These are phyloP conservation scores for Gymnoscelis rufifasciata DNA, from an alignment of 2,888 invertebrate species.

Conservation along the genomic window DNA sequence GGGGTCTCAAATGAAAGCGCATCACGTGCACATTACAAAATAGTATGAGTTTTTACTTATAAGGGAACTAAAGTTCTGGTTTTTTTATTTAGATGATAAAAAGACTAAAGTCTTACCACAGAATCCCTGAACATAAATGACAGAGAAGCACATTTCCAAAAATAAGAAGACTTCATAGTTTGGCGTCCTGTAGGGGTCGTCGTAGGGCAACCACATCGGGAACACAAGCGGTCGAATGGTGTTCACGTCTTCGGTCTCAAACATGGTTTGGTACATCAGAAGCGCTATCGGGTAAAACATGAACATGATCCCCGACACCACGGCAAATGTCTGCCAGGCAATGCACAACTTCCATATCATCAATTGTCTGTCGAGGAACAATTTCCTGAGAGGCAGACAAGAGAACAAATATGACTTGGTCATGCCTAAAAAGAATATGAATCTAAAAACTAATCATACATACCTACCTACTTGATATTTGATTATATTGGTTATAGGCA, in stretches of 20 bases:
- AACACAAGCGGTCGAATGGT: conserved; percentile 48
- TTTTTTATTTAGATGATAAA: too few species aligned
- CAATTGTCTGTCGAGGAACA: conserved; percentile 50
- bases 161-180: conserved; percentile 54
- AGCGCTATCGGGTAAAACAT: conserved; percentile 33
- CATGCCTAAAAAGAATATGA: too few species aligned
- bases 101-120: too few species aligned
- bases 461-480: too few species aligned
- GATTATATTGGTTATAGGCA: too few species aligned
- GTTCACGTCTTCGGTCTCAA: conserved; percentile 46
- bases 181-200: conserved; percentile 54
- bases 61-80: too few species aligned
- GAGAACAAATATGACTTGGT: too few species aligned
- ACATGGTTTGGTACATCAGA: conserved; percentile 44
- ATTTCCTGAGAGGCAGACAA: conserved; percentile 38
- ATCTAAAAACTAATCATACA: too few species aligned
- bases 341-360: conserved; percentile 51
- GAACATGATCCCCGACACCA: conserved; percentile 31
- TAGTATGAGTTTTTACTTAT: too few species aligned
- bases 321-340: conserved; percentile 40
- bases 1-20: too few species aligned
- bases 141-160: conserved; percentile 28
- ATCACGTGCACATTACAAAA: too few species aligned
- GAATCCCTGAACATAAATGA: conserved; percentile 42
- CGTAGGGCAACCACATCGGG: conserved; percentile 55